Evolutionary conservation across 2,797 vertebrate genomes (phyloP).

Genomic region (Cygnus olor): DNA sequence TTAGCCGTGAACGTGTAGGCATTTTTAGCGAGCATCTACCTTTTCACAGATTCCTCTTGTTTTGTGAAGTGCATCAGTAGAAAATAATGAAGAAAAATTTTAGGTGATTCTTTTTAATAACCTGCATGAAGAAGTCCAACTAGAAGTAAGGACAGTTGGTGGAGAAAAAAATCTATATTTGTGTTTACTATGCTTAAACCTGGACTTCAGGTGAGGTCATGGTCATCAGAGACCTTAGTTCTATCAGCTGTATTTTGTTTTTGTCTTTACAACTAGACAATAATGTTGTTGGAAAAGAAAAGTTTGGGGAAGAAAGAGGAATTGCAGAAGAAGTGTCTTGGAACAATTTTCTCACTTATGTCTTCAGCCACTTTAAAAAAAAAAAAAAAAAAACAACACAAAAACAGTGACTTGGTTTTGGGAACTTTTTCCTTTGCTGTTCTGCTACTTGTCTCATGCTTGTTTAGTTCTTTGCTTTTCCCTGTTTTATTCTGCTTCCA

Average conservation of each 20-base stretch:
- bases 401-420: neutral
- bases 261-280: neutral
- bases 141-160: neutral
- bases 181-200: neutral
- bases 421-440: neutral
- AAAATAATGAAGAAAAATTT: neutral
- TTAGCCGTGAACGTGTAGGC: neutral
- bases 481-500: neutral
- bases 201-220: neutral
- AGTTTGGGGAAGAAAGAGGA: neutral
- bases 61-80: neutral
- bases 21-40: neutral
- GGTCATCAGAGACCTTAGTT: neutral
- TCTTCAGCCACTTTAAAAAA: neutral
- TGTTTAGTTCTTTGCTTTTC: conserved; percentile 3
- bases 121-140: neutral
- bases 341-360: neutral
- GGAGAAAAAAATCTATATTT: neutral
- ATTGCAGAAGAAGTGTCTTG: neutral
- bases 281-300: neutral
- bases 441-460: neutral
- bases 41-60: neutral
- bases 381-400: too few species aligned
- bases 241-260: neutral
- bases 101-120: neutral